phyloP scores from a whole-genome alignment of 2,888 invertebrate species.

The Deilephila elpenor region DNA sequence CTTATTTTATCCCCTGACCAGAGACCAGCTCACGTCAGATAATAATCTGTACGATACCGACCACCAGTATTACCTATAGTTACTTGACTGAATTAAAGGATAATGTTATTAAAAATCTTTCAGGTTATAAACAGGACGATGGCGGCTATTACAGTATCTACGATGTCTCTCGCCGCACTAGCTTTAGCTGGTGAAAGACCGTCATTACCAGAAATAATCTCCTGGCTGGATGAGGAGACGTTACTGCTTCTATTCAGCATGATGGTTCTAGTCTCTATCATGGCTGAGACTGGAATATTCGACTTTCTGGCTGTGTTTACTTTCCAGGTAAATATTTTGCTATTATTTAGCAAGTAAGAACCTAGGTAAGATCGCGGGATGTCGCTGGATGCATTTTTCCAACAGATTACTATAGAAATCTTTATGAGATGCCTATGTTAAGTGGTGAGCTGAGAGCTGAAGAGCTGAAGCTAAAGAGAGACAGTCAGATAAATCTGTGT shows the following conservation, averaged over 20 bases:
- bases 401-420: too few relatives aligned
- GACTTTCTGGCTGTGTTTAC: slow-evolving; percentile 91
- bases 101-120: too few relatives aligned
- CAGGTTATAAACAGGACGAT: slow-evolving; percentile 91
- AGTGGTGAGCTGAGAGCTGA: too few relatives aligned
- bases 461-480: too few relatives aligned
- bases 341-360: not conserved
- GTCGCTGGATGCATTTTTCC: too few relatives aligned
- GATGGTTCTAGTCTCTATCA: slow-evolving; percentile 93
- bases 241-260: slow-evolving; percentile 90
- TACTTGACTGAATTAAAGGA: too few relatives aligned
- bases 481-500: too few relatives aligned
- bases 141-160: slow-evolving; percentile 91
- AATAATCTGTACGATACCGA: too few relatives aligned
- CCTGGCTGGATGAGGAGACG: slow-evolving; percentile 93
- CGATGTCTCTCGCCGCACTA: slow-evolving; percentile 89
- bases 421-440: not conserved
- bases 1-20: too few relatives aligned
- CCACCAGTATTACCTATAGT: too few relatives aligned
- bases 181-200: slow-evolving; percentile 90
- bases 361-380: too few relatives aligned
- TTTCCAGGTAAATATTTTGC: slow-evolving; percentile 84
- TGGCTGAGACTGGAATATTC: slow-evolving; percentile 93
- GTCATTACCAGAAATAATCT: slow-evolving; percentile 88
- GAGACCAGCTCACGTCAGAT: too few relatives aligned